Conservation (phyloP, 2,113 vertebrate genomes). For the Corythornis cristatus region DNA sequence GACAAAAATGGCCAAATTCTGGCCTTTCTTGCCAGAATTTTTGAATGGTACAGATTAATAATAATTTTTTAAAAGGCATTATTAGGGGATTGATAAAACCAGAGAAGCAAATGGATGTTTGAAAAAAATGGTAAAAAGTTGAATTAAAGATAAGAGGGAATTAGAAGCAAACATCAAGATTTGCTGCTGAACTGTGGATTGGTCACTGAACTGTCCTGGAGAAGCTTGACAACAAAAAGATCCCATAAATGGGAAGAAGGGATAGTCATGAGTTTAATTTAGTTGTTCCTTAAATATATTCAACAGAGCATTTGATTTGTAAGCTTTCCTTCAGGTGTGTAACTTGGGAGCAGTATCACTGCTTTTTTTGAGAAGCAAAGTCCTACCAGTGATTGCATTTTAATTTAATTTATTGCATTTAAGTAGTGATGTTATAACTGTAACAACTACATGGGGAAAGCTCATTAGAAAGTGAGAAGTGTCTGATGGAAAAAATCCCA, state of each 20-base stretch:
- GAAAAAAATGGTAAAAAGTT: neutral
- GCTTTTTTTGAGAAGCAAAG: neutral
- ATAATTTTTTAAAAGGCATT: neutral
- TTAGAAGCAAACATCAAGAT: neutral
- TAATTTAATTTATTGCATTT: no score
- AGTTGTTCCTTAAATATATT: neutral
- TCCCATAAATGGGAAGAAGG: neutral
- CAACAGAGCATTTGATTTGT: neutral
- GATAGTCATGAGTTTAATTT: neutral
- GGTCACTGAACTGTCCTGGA: neutral
- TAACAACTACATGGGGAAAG: neutral
- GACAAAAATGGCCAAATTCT: rapidly evolving
- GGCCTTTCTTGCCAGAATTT: neutral
- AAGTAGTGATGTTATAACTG: neutral
- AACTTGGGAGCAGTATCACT: neutral
- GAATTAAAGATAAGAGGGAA: neutral
- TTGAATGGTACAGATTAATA: neutral
- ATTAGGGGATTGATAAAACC: neutral
- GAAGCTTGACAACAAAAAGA: neutral
- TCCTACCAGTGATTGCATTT: neutral
- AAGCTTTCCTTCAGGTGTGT: neutral
- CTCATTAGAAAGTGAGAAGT: neutral
- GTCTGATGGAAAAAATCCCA: neutral
- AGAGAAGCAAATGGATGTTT: neutral
- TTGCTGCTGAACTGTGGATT: neutral